phyloP scores from a whole-genome alignment of 2,797 vertebrate genomes.

The Oreochromis mossambicus region DNA sequence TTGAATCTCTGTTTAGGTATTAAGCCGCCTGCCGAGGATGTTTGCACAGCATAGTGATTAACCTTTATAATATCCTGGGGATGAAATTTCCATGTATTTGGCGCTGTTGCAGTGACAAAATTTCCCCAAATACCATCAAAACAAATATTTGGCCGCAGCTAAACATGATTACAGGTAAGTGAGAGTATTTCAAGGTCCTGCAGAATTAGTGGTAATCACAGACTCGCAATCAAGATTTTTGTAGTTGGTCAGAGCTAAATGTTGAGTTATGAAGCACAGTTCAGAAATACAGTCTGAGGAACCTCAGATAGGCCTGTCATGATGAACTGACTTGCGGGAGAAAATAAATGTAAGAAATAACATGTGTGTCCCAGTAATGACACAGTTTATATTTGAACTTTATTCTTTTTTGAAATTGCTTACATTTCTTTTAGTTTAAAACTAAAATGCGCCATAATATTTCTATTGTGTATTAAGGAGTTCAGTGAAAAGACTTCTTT shows the following conservation, averaged over 20 bases:
- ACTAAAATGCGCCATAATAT: neutral
- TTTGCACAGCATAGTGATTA: neutral
- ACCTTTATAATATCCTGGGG: neutral
- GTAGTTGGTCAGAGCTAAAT: neutral
- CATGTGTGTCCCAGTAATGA: neutral
- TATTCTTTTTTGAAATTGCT: neutral
- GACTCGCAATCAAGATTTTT: neutral
- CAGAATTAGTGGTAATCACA: neutral
- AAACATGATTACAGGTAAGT: neutral
- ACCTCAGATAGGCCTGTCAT: neutral
- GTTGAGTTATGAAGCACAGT: neutral
- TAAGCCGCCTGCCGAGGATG: neutral
- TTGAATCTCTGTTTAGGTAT: neutral
- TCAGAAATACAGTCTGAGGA: neutral
- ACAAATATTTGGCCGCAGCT: neutral
- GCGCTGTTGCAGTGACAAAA: neutral
- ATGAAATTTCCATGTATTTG: neutral
- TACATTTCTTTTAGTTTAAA: neutral
- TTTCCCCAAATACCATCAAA: neutral
- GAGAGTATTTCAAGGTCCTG: neutral
- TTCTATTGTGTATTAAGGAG: neutral
- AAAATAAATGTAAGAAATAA: neutral
- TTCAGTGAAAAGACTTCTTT: neutral
- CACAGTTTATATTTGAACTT: neutral
- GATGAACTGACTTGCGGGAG: neutral